Conservation (phyloP, 2,888 invertebrate genomes). For the Ditylenchus weischeri region DNA sequence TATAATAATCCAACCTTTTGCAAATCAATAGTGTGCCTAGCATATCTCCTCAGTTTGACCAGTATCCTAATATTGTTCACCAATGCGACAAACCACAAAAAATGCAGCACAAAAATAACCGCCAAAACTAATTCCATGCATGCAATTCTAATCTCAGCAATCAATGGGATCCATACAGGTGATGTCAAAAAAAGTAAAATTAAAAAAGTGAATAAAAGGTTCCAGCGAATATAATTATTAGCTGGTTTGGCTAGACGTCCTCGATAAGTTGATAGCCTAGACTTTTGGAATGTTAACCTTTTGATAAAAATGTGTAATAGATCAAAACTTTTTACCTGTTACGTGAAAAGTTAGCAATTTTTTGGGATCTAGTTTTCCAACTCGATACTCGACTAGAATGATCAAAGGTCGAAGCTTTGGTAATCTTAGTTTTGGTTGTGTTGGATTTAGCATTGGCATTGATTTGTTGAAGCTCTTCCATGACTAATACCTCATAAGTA, state of each 20-base stretch:
- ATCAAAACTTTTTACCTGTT: no score
- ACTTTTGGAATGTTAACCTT: background rate
- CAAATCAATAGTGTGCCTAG: slow-evolving; percentile 40
- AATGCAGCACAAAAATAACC: slow-evolving; percentile 41
- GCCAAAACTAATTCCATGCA: slow-evolving; percentile 48
- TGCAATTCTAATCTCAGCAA: slow-evolving; percentile 35
- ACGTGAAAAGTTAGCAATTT: no score
- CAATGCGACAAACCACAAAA: slow-evolving; percentile 46
- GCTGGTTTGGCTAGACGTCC: slow-evolving; percentile 50
- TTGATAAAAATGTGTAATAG: no score
- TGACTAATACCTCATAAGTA: no score
- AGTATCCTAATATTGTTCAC: slow-evolving; percentile 46
- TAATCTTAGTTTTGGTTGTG: no score
- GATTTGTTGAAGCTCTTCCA: no score
- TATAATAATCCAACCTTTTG: slow-evolving; percentile 28
- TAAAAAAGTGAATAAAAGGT: slow-evolving; percentile 49
- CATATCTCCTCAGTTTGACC: slow-evolving; percentile 38
- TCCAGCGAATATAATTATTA: slow-evolving; percentile 49
- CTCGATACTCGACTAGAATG: no score
- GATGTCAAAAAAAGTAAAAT: slow-evolving; percentile 48
- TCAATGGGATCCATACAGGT: slow-evolving; percentile 49
- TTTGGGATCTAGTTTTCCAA: no score
- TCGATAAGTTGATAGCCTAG: slow-evolving; percentile 31
- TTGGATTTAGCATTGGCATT: no score
- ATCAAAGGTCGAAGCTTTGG: no score